These are phyloP conservation scores for Boloria selene DNA, from an alignment of 2,888 invertebrate genomes.

Conservation along the genomic window DNA sequence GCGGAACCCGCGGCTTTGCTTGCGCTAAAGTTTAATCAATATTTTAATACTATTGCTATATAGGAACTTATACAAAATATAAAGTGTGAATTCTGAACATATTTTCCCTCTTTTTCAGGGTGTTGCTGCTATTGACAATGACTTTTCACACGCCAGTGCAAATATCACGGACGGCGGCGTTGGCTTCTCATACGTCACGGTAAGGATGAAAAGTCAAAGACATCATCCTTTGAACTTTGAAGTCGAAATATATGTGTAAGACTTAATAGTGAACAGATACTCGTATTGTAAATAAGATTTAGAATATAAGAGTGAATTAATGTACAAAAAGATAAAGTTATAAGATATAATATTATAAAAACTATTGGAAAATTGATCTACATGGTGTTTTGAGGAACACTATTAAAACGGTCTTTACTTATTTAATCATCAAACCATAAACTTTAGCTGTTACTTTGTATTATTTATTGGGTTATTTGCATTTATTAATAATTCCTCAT, in stretches of 20 bases:
- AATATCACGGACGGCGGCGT: conserved; percentile 74
- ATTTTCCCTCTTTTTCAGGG: conserved; percentile 58
- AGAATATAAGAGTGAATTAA: too few species aligned
- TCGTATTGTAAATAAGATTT: too few species aligned
- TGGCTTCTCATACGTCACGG: conserved; percentile 64
- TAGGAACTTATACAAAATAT: too few species aligned
- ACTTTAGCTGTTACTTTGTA: background rate
- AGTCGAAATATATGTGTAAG: conserved; percentile 71
- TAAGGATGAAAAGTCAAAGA: conserved; percentile 76
- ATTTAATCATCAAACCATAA: background rate
- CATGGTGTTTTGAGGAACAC: too few species aligned
- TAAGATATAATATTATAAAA: too few species aligned
- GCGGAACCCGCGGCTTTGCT: too few species aligned
- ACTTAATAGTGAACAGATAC: background rate
- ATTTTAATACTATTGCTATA: too few species aligned
- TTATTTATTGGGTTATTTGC: conserved; percentile 1
- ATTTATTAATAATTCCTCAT: background rate
- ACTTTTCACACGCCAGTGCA: conserved; percentile 75
- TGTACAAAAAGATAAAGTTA: too few species aligned
- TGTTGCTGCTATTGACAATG: conserved; percentile 71
- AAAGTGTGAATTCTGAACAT: too few species aligned
- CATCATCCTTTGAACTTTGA: conserved; percentile 76
- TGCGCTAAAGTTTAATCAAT: too few species aligned
- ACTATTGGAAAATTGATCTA: too few species aligned
- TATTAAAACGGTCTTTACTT: too few species aligned